Evolutionary conservation across 2,888 invertebrate genomes (phyloP), one percentile per base, ranked within the genome.

Genomic region (Platerodrilus igneus): DNA sequence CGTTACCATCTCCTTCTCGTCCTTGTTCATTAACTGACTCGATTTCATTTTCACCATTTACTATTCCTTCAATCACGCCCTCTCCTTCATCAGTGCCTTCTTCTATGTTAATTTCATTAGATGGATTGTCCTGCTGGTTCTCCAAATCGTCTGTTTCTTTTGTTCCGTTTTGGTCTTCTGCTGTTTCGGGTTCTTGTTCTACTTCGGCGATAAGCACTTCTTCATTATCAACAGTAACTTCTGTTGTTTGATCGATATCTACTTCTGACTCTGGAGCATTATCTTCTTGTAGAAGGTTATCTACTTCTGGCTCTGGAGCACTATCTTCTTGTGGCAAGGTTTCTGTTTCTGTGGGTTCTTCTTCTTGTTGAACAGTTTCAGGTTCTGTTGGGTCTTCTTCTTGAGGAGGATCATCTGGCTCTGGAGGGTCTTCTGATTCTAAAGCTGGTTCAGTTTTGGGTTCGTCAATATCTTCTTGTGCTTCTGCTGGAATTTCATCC

Each of bases 21-120:
- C 72, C 71, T 37, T 70, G 66, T 42, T 72, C 69, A 47, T 70
- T 73, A 55, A 67, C 56, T 20, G 63, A 59, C 57, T 70, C 68
- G 31, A 66, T 58, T 57, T 67, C 67, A 33, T 66, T 58, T 50
- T 66, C 64, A 5, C 67, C 67, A 43, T 68, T 63, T n/a, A 69
- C 68, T 15, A 66, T 55, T 15, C 64, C 67, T 62, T 69, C 69
- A 34, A 69, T 69, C 2, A 69, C 59, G 7, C 62, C 62, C 58
- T 66, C 67, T 54, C 50, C 48, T 37, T 56, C 57, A 5, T 52
- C 43, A 5, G 48, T 41, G 9, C 13, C 21, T 22, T 22, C 34
- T 6, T n/a, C n/a, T n/a, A n/a, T n/a, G n/a, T n/a, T n/a, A n/a
- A n/a, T n/a, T n/a, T n/a, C 19, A 23, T 5, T 7, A 8, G 25